Base-by-base conservation (phyloP, 2,888 invertebrate species). In the Andrena camellia region DNA sequence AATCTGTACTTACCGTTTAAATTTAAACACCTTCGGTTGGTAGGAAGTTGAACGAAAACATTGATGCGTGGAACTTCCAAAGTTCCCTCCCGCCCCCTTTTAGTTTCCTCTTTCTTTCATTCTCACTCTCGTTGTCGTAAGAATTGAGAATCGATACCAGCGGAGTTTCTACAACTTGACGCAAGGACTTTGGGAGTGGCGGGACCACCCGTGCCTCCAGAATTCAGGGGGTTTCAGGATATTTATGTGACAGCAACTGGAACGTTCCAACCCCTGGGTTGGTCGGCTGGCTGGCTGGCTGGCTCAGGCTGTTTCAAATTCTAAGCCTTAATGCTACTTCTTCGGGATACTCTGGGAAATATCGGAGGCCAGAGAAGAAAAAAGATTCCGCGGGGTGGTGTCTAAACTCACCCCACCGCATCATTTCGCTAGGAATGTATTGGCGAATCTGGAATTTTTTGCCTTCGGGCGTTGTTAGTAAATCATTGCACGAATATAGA, bases 171-270 rank as follows among this genome's bases (percentile, higher is more conserved):
- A 90, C 90, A 92, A 92, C 91, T 93, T 92, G 90, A 84, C 86
- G 87, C 84, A 79, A 82, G 75, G 83, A 79, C 81, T 78, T 50
- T 23, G 83, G 79, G 75, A 83, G 85, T 67, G 89, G 85, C 68
- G 82, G 78, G 82, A 84, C 73, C 86, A 85, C 80, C 81, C 88
- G 88, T 85, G 88, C 91, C 88, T 90, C 90, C 83, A 91, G 91
- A 91, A 92, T 92, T 91, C 90, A 85, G 91, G 91, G 86, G 92
- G 92, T 92, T 92, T 91, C 91, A 81, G 91, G 92, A 92, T 92
- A 92, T 92, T 92, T 92, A 93, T 93, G 92, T 92, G 92, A 92
- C 92, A 92, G 92, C 92, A 91, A 91, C 92, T 93, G 92, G 91
- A 92, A 86, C 90, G 90, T 87, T 88, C 89, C 85, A 86, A 81